Percentiles rank a stretch among this genome's conserved stretches.
Conservation (phyloP, 2,888 invertebrate species). For the Endomychus coccineus region DNA sequence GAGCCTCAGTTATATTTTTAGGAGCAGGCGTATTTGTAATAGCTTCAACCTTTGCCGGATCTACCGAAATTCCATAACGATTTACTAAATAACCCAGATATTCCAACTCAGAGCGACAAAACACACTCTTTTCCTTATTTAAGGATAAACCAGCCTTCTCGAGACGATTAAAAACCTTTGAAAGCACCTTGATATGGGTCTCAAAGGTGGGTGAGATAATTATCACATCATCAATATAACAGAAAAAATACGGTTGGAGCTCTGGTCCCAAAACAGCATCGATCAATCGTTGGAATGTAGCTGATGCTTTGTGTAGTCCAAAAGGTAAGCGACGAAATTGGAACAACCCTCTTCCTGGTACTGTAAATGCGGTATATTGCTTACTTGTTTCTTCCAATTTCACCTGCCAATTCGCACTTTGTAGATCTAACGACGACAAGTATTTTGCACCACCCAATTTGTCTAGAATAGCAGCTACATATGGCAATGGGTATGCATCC, state of each 20-base stretch:
- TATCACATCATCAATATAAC: constrained; percentile 19
- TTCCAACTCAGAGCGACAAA: constrained; percentile 21
- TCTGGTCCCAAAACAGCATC: constrained; percentile 24
- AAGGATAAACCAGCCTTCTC: constrained; percentile 18
- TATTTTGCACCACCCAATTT: constrained; percentile 18
- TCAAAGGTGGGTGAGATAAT: constrained; percentile 10
- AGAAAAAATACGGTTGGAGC: constrained; percentile 19
- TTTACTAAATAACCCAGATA: constrained; percentile 32
- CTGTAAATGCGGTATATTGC: constrained; percentile 20
- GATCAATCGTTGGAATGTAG: constrained; percentile 26
- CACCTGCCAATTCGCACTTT: constrained; percentile 20
- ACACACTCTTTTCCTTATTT: constrained; percentile 24
- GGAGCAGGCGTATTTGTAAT: too few species aligned
- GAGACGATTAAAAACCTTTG: constrained; percentile 8
- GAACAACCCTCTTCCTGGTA: constrained; percentile 20
- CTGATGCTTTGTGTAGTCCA: constrained; percentile 26
- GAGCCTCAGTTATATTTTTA: too few species aligned
- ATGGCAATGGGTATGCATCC: constrained; percentile 22
- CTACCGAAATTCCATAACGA: constrained; percentile 21
- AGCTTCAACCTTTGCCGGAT: constrained; percentile 20
- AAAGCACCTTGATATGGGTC: constrained; percentile 4
- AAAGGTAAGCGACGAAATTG: constrained; percentile 27
- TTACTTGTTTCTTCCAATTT: constrained; percentile 13
- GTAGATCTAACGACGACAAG: constrained; percentile 18
- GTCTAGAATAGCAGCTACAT: constrained; percentile 18